Percentiles rank a stretch among this genome's conserved stretches.
These are phyloP conservation scores for Cotesia congregata DNA, from an alignment of 2,888 invertebrate species.

Conservation along the genomic window DNA sequence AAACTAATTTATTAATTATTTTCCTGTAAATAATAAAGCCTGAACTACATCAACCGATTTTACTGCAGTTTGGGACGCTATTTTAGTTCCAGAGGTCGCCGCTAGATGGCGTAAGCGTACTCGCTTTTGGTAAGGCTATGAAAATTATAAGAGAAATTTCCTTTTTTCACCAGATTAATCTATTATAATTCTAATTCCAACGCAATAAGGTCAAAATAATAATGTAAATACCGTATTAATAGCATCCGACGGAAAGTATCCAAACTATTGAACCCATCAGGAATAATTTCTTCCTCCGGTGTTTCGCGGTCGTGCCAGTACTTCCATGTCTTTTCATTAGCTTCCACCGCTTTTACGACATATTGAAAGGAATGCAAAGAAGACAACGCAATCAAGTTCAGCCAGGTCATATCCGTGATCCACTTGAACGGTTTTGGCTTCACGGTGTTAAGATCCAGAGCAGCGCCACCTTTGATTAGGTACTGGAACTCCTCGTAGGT, in stretches of 20 bases:
- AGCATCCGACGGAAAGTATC: slow-evolving; percentile 81
- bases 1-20: too few relatives aligned
- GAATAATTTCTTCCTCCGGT: slow-evolving; percentile 92
- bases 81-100: too few relatives aligned
- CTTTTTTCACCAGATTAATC: too few relatives aligned
- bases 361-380: slow-evolving; percentile 85
- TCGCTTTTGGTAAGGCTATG: too few relatives aligned
- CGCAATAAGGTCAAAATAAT: too few relatives aligned
- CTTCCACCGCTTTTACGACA: slow-evolving; percentile 85
- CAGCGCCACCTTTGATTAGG: slow-evolving; percentile 97
- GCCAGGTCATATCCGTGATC: slow-evolving; percentile 96
- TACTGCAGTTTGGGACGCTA: too few relatives aligned
- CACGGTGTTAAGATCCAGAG: slow-evolving; percentile 92
- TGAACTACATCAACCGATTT: too few relatives aligned
- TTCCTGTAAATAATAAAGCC: too few relatives aligned
- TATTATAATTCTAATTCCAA: too few relatives aligned
- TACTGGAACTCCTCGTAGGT: slow-evolving; percentile 93
- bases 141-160: too few relatives aligned
- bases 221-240: neutral
- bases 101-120: too few relatives aligned
- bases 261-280: slow-evolving; percentile 88
- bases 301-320: slow-evolving; percentile 93
- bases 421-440: slow-evolving; percentile 93
- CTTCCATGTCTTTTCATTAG: slow-evolving; percentile 90
- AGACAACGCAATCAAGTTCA: slow-evolving; percentile 94